Evolutionary conservation across 1,140 invertebrate genomes (phyloP).

Genomic region (Psix sp.): DNA sequence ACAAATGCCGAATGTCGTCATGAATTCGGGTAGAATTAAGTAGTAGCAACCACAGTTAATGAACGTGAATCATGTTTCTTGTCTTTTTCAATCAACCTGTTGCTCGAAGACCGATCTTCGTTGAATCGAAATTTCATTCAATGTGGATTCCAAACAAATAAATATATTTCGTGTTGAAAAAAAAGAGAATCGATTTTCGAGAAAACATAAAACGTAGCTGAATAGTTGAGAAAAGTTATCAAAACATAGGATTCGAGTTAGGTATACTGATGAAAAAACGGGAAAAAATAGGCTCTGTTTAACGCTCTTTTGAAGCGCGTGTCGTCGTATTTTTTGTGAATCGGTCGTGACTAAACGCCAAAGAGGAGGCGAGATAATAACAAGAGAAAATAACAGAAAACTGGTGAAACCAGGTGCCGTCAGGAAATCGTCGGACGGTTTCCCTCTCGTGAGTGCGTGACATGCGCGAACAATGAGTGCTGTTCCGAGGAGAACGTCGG

Average conservation of each 20-base stretch:
- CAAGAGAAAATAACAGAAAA: constrained; percentile 59
- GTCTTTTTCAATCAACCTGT: too few relatives aligned
- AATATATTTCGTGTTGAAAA: too few relatives aligned
- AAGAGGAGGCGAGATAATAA: constrained; percentile 39
- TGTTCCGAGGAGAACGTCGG: constrained; percentile 51
- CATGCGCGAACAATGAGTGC: constrained; percentile 71
- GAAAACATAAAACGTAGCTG: too few relatives aligned
- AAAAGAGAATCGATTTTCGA: too few relatives aligned
- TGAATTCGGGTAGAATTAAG: constrained; percentile 41
- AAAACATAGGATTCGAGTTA: too few relatives aligned
- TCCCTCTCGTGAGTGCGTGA: constrained; percentile 70
- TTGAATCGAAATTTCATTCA: too few relatives aligned
- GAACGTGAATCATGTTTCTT: constrained; percentile 29
- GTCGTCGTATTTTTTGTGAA: constrained; percentile 20
- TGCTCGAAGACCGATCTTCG: constrained; percentile 34
- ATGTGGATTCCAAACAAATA: too few relatives aligned
- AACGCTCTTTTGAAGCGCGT: constrained; percentile 2
- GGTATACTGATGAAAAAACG: too few relatives aligned
- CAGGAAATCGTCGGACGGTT: constrained; percentile 71
- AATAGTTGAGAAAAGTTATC: too few relatives aligned
- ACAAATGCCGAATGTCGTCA: constrained; percentile 26
- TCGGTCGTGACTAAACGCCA: constrained; percentile 36
- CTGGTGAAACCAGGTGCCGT: constrained; percentile 66
- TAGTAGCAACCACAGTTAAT: constrained; percentile 42
- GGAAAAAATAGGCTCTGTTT: background rate